Evolutionary conservation across 1,140 invertebrate species (phyloP), one percentile per base, ranked within the genome.

Genomic region (Drosophila lacertosa): DNA sequence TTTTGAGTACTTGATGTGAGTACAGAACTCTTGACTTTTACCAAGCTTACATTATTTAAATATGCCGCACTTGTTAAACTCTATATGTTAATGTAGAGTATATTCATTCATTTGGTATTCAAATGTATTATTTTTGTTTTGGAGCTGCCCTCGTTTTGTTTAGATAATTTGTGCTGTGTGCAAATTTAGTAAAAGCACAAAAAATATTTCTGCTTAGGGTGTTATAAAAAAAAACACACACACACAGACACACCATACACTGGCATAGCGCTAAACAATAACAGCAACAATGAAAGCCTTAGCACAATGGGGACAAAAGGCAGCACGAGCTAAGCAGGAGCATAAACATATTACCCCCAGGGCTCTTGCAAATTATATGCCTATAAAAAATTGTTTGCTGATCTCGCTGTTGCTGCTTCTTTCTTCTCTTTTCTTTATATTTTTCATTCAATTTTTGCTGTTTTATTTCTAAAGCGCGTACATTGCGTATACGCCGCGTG

Each of bases 271-370:
- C 22, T 50, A 42, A 59, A 26, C 44, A 60, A 60, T 47, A 37
- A 44, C 20, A 15, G 39, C 26, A 18, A 24, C 48, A 69, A 63
- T 40, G 48, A 29, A 29, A 29, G 45, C 26, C 24, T 7, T 7
- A 6, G 24, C 26, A 62, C 18, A 40, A 33, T 62, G 18, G 33
- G 47, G 45, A 58, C 58, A 53, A 53, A 24, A 45, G 59, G 57
- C 33, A 69, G 7, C 26, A 9, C 51, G 26, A 63, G 44, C 53
- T n/a, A n/a, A 63, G 57, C 62, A 45, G 55, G 48, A n/a, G 62
- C 59, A 74, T 67, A 76, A 84, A 69, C 71, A 80, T 62, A 65
- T 75, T 75, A 60, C 80, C 81, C 81, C 80, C 63, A 66, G 80
- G 80, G 80, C 55, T 39, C 63, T 71, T 84, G 47, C 54, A 72